Evolutionary conservation across 2,797 vertebrate genomes (phyloP).

Genomic region (Urocyon cinereoargenteus): DNA sequence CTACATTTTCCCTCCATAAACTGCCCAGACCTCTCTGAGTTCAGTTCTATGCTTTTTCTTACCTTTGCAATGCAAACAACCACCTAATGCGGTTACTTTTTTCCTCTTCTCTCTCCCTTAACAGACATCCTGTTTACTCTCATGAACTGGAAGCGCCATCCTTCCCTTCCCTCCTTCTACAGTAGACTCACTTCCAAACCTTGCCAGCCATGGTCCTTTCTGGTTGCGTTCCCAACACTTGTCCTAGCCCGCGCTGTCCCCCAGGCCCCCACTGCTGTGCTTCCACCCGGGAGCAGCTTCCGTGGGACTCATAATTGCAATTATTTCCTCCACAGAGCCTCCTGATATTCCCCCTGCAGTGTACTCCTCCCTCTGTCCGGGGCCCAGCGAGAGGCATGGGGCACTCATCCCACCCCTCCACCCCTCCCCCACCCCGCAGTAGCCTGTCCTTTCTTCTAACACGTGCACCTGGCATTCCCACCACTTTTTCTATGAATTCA

Average conservation of each 20-base stretch:
- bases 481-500: not conserved
- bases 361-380: not conserved
- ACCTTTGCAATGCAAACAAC: not conserved
- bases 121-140: not conserved
- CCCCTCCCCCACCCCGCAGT: too few species aligned
- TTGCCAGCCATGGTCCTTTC: accelerated
- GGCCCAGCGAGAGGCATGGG: not conserved
- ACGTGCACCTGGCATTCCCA: not conserved
- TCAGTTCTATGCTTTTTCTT: not conserved
- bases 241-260: not conserved
- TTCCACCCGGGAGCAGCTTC: not conserved
- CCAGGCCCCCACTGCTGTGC: accelerated
- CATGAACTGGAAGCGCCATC: not conserved
- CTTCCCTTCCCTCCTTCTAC: not conserved
- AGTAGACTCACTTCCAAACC: not conserved
- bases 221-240: not conserved
- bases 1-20: not conserved
- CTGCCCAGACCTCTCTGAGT: not conserved
- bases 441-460: too few species aligned
- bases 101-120: not conserved
- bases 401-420: not conserved
- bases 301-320: not conserved
- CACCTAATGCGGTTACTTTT: not conserved
- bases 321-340: not conserved
- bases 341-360: not conserved